phyloP scores from a whole-genome alignment of 2,113 vertebrate genomes.

The Phoenicopterus ruber region DNA sequence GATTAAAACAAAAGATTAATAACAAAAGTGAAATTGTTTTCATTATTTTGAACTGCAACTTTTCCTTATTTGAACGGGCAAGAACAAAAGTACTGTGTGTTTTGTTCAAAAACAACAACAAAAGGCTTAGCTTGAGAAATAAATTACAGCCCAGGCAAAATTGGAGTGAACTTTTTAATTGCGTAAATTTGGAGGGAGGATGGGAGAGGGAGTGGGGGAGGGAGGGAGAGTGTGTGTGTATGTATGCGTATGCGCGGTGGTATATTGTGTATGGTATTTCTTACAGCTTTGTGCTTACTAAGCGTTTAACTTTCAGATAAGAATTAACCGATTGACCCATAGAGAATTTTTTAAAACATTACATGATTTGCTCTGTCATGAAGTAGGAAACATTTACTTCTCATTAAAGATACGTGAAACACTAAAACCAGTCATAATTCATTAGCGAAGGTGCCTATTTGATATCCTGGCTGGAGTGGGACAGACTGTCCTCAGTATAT shows the following conservation, averaged over 20 bases:
- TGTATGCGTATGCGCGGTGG: background rate
- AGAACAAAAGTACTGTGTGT: constrained; percentile 57
- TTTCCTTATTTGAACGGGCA: constrained; percentile 45
- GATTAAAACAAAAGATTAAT: constrained; percentile 68
- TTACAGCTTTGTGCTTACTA: constrained; percentile 29
- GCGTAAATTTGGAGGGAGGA: constrained; percentile 24
- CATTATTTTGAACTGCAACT: constrained; percentile 61
- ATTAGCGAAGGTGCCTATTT: constrained; percentile 11
- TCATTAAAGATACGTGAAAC: constrained; percentile 15
- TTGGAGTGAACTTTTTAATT: constrained; percentile 36
- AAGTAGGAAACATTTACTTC: background rate
- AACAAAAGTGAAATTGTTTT: constrained; percentile 64
- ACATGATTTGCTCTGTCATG: background rate
- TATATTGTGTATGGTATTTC: background rate
- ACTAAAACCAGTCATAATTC: constrained; percentile 2
- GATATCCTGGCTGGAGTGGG: background rate
- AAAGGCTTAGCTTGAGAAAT: constrained; percentile 39
- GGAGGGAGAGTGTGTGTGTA: background rate
- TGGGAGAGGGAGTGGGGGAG: background rate
- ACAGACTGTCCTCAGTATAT: background rate
- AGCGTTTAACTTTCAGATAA: constrained; percentile 56
- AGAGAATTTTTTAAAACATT: background rate
- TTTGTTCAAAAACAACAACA: background rate
- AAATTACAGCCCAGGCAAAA: constrained; percentile 46
- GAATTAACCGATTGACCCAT: constrained; percentile 10